Base-by-base conservation (phyloP, 2,797 vertebrate species). In the Spondyliosoma cantharus region DNA sequence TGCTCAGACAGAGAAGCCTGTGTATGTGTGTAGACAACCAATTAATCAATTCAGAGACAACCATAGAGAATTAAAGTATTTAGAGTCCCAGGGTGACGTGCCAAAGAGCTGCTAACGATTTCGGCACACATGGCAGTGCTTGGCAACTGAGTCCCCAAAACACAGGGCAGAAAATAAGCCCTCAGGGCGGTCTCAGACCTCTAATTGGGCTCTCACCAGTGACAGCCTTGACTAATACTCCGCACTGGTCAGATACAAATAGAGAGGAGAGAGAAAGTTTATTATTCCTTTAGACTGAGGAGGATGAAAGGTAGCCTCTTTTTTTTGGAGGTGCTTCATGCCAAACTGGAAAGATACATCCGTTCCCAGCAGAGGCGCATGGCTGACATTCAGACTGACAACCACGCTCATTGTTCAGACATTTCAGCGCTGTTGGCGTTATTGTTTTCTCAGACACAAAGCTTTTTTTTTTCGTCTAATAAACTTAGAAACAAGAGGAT, bases 41-140 rank as follows among this genome's bases (percentile, higher is more conserved):
- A 83, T 90, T 90, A 91, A 92, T 95, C 88, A 93, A 93, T 93
- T 93, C 83, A 86, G 65, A 87, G 77, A 86, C 82, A 88, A 90
- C 86, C 84, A 82, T 42, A 85, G 89, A 87, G 79, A 93, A 92
- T 89, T 82, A 76, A 86, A 90, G 87, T 86, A 76, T 87, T 90
- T 84, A 83, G 79, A 79, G 72, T 87, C 77, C 60, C 87, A 78
- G 91, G 78, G 32, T 70, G 88, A 89, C 71, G 86, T 89, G 94
- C 94, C 93, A 92, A 89, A 74, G 87, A 80, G 78, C 76, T 87
- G 77, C 84, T 93, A 91, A 94, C 93, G 87, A 94, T 93, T 86
- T 76, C 74, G 69, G 56, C 76, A 90, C 92, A 91, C 92, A 87
- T 83, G 78, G 80, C 83, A 87, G 89, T 27, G 85, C 93, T 91